Evolutionary conservation across 2,113 vertebrate species (phyloP).

Genomic region (Eulemur rufifrons): DNA sequence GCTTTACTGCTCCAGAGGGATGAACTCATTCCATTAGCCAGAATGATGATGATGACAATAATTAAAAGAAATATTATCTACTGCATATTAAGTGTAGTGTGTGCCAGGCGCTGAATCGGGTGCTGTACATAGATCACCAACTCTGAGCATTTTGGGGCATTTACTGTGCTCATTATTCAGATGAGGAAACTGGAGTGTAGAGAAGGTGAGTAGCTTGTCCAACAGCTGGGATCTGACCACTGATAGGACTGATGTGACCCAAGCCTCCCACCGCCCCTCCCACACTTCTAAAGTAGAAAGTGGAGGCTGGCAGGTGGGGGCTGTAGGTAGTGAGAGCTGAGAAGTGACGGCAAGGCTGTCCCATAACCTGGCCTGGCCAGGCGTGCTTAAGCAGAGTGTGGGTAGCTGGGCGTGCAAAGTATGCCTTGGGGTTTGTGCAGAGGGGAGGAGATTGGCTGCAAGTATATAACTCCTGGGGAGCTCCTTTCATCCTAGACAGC

Average conservation of each 20-base stretch:
- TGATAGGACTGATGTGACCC: neutral
- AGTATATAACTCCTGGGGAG: neutral
- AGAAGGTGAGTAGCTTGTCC: neutral
- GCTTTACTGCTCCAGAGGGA: neutral
- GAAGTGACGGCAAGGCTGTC: accelerated
- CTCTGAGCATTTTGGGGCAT: neutral
- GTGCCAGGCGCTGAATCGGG: neutral
- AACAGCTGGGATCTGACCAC: neutral
- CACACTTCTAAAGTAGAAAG: neutral
- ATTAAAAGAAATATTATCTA: neutral
- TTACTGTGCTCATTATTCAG: neutral
- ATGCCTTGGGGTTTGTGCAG: neutral
- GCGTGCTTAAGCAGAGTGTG: neutral
- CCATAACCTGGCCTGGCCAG: accelerated
- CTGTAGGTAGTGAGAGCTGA: neutral
- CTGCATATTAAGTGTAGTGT: neutral
- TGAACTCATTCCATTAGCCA: neutral
- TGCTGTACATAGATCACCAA: accelerated
- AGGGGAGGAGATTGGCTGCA: neutral
- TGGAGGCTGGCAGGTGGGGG: neutral
- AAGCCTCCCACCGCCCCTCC: neutral
- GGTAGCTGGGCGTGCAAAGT: neutral
- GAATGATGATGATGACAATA: neutral
- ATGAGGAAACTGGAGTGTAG: neutral
- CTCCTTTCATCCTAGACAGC: neutral